Conservation (phyloP, 1,140 invertebrate species). For the Diprion similis region DNA sequence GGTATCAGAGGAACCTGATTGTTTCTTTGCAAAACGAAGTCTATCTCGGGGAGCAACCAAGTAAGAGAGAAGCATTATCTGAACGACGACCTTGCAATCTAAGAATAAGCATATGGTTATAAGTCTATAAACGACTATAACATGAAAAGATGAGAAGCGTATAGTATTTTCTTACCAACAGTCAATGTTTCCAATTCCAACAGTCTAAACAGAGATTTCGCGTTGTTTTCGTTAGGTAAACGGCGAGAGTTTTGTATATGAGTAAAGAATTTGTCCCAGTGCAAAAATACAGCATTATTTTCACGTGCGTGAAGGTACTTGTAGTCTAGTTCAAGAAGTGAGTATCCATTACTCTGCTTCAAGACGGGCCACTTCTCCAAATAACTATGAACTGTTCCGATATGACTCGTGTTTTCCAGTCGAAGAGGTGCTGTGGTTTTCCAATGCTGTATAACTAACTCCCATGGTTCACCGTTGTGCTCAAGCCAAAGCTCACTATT, state of each 20-base stretch:
- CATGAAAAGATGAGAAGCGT: no score
- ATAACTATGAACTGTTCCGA: not conserved
- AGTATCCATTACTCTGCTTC: not conserved
- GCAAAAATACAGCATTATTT: not conserved
- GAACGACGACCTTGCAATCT: slow-evolving; percentile 9
- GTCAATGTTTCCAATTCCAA: no score
- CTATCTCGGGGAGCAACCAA: slow-evolving; percentile 7
- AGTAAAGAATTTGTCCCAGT: not conserved
- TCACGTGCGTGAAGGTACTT: not conserved
- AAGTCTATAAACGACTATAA: not conserved
- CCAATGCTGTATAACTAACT: slow-evolving; percentile 1
- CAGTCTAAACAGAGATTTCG: no score
- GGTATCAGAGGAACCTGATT: no score
- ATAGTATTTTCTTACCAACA: no score
- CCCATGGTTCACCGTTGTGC: slow-evolving; percentile 13
- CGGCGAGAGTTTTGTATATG: not conserved
- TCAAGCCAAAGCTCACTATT: slow-evolving; percentile 11
- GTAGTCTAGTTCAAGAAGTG: not conserved
- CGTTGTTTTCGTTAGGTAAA: not conserved
- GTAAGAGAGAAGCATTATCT: slow-evolving; percentile 3
- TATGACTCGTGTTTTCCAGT: not conserved
- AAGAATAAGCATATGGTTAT: not conserved
- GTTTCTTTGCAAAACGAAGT: no score
- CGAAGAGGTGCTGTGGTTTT: not conserved
- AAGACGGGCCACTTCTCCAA: not conserved